Evolutionary conservation across 1,140 invertebrate species (phyloP).

Genomic region (Platyscapa corneri): DNA sequence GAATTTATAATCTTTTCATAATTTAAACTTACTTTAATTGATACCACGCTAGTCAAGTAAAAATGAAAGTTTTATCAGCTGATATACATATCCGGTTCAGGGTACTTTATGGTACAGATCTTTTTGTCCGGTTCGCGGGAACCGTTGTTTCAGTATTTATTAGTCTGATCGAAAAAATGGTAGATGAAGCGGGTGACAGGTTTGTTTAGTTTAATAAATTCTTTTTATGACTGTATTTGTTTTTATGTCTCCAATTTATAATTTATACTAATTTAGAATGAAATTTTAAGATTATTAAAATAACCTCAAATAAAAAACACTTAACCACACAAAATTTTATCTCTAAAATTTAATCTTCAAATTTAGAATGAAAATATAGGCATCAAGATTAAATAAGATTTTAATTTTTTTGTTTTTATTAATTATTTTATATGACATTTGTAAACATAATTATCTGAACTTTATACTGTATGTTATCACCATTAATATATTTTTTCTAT

Average conservation of each 20-base stretch:
- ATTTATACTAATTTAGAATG: slow-evolving; percentile 20
- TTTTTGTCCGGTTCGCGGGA: slow-evolving; percentile 28
- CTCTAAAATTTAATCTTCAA: neutral
- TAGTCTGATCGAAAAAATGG: slow-evolving; percentile 66
- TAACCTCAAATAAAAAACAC: neutral
- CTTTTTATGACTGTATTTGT: slow-evolving; percentile 21
- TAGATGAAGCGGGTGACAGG: slow-evolving; percentile 74
- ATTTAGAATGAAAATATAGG: neutral
- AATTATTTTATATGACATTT: neutral
- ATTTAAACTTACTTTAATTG: too few species aligned
- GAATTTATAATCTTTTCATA: too few species aligned
- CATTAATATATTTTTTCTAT: neutral
- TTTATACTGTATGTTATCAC: neutral
- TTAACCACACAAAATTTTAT: neutral
- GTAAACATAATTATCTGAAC: neutral
- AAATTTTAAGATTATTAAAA: neutral
- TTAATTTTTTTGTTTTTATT: slow-evolving; percentile 3
- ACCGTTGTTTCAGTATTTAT: slow-evolving; percentile 45
- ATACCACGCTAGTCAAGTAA: neutral
- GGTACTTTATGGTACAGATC: neutral
- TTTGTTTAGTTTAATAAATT: slow-evolving; percentile 60
- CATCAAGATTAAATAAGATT: neutral
- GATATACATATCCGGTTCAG: slow-evolving; percentile 28
- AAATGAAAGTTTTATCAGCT: slow-evolving; percentile 21
- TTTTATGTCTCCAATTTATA: neutral